These are phyloP conservation scores for Poeciliopsis gracilis DNA, from an alignment of 2,797 vertebrate genomes.

Conservation along the genomic window DNA sequence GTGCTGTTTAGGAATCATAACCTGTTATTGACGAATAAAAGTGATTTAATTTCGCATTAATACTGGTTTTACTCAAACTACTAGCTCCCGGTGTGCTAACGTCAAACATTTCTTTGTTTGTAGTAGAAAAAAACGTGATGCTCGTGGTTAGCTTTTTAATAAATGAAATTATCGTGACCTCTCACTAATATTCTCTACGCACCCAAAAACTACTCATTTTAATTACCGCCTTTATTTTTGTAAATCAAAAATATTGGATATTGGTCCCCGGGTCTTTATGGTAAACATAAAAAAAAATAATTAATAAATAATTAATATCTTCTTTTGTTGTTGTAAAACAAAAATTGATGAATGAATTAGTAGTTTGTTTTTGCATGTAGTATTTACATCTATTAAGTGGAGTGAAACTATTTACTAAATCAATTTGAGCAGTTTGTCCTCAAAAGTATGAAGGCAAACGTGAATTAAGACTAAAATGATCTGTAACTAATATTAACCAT, in stretches of 20 bases:
- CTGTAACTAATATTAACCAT: background rate
- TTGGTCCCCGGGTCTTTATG: background rate
- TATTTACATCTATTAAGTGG: background rate
- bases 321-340: background rate
- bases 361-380: background rate
- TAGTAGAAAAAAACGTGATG: conserved; percentile 2
- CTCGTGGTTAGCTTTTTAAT: background rate
- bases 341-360: background rate
- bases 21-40: background rate
- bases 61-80: background rate
- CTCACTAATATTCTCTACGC: background rate
- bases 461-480: background rate
- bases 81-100: background rate
- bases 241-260: background rate
- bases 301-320: background rate
- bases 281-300: background rate
- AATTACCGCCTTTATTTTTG: background rate
- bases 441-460: background rate
- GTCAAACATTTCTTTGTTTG: conserved; percentile 5
- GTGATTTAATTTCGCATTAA: background rate
- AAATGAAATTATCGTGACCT: background rate
- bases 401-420: background rate
- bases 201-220: background rate
- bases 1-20: background rate
- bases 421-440: background rate